Conservation (phyloP, 2,888 invertebrate species). For the Caradrina clavipalpis region DNA sequence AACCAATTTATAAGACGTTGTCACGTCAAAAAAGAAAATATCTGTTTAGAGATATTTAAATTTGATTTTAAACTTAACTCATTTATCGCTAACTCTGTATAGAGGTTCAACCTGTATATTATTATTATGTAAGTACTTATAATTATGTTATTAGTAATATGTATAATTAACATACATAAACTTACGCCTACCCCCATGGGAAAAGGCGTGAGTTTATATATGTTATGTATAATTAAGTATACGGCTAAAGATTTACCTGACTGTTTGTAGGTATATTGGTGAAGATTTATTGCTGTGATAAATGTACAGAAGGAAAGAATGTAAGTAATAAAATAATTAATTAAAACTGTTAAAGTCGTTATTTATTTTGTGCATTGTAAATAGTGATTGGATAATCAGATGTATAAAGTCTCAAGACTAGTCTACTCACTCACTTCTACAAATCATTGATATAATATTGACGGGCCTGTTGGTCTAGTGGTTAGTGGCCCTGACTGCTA, state of each 20-base stretch:
- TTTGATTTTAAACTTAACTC: neutral
- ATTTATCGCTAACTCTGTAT: neutral
- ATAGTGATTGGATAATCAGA: too few species aligned
- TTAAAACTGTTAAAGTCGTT: neutral
- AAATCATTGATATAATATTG: too few species aligned
- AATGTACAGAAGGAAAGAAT: slow-evolving; percentile 17
- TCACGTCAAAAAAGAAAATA: neutral
- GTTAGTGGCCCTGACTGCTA: too few species aligned
- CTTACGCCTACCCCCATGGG: too few species aligned
- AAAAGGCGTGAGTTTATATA: too few species aligned
- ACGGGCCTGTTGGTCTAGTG: too few species aligned
- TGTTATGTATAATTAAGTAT: neutral
- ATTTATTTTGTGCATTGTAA: slow-evolving; percentile 1
- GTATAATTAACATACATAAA: too few species aligned
- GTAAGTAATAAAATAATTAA: slow-evolving; percentile 9
- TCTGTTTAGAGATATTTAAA: too few species aligned
- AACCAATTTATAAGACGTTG: too few species aligned
- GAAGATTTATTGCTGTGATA: slow-evolving; percentile 28
- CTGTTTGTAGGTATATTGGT: neutral
- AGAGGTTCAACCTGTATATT: neutral
- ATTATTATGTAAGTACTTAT: slow-evolving; percentile 24
- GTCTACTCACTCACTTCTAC: too few species aligned
- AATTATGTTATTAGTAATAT: slow-evolving; percentile 3
- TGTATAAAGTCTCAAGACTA: too few species aligned
- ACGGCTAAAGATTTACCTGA: neutral